Base-by-base conservation (phyloP, 64 coral and sea anemone genomes). In the Pocillopora damicornis region DNA sequence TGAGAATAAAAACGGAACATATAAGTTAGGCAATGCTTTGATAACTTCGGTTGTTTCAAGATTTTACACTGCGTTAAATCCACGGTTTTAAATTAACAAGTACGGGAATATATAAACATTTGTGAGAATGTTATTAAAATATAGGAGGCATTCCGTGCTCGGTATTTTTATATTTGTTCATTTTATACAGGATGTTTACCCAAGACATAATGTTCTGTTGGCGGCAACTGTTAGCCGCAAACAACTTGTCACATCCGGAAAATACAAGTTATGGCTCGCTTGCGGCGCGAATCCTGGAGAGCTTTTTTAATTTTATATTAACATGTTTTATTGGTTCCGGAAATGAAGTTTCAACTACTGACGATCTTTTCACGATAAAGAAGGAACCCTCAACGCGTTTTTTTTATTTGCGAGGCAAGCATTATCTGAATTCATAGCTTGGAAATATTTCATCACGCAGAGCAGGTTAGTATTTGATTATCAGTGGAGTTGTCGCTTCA, bases 311-410 rank as follows among this genome's bases (percentile, higher is more conserved):
- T 23, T 23, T 0, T 26, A n/a, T 71, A 71, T 11, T 9, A 71
- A 71, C 5, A 71, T 20, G 20, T 20, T 7, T 71, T n/a, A 5
- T 23, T 11, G 3, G 11, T 71, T 23, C 25, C 0, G 67, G 67
- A 71, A 71, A 26, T 71, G 67, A 71, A 71, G n/a, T 71, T 71
- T 71, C n/a, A 71, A 23, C n/a, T 23, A 71, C n/a, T 71, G 67
- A 30, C 25, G n/a, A 23, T 23, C 67, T 26, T 11, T 71, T 71
- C 67, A 25, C 67, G 11, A 25, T 71, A 71, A 71, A 18, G 23
- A 22, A 9, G 25, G 67, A 23, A 11, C 11, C 10, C 12, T 71
- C n/a, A 11, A 23, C 11, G 5, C 17, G 1, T 9, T 71, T 20
- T 71, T 25, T 30, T 23, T 71, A 71, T 9, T 23, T 11, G 11